Conservation (phyloP, 2,888 invertebrate species). For the Gonocerus acuteangulatus region DNA sequence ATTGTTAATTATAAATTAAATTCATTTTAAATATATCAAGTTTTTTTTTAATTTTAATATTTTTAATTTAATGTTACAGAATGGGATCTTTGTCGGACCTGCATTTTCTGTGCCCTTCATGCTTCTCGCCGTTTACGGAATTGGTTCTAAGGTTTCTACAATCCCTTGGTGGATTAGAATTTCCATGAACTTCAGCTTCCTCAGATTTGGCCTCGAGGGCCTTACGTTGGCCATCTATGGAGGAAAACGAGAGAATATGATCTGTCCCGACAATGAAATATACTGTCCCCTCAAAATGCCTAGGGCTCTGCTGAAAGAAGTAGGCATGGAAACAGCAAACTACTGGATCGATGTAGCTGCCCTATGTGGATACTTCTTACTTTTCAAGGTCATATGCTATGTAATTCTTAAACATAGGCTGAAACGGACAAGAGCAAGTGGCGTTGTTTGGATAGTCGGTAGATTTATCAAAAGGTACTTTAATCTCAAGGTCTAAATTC, state of each 20-base stretch:
- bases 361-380: constrained; percentile 53
- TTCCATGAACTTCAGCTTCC: constrained; percentile 76
- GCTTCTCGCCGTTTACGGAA: constrained; percentile 77
- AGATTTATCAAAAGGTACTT: constrained; percentile 56
- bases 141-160: constrained; percentile 67
- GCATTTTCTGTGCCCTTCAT: constrained; percentile 79
- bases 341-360: constrained; percentile 61
- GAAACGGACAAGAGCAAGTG: constrained; percentile 61
- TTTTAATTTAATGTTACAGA: too few relatives aligned
- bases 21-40: too few relatives aligned
- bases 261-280: constrained; percentile 59
- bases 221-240: constrained; percentile 84
- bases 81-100: constrained; percentile 86
- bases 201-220: constrained; percentile 88
- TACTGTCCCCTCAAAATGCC: constrained; percentile 43
- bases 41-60: too few relatives aligned
- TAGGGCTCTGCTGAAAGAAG: constrained; percentile 36
- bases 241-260: constrained; percentile 68
- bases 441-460: constrained; percentile 61
- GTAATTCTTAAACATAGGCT: constrained; percentile 65
- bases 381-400: constrained; percentile 55
- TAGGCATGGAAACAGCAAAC: constrained; percentile 57
- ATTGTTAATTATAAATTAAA: too few relatives aligned
- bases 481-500: constrained; percentile 37
- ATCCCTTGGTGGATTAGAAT: constrained; percentile 67